Base-by-base conservation (phyloP, 2,888 invertebrate species). In the Meloe dianella region DNA sequence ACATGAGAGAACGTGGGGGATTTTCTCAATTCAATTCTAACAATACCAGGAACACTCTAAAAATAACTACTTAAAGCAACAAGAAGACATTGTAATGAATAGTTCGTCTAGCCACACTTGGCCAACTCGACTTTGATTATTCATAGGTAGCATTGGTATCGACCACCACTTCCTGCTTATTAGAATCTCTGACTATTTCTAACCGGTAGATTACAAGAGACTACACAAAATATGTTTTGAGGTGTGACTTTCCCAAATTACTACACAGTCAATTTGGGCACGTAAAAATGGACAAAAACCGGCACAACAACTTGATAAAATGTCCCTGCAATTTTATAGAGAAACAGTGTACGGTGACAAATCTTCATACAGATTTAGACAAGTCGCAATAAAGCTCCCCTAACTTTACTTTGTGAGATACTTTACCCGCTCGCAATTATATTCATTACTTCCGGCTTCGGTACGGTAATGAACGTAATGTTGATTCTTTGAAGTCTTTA, bases 401-500 rank as follows among this genome's bases (percentile, higher is more conserved):
- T 62, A 61, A 56, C 56, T 67, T 67, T 65, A 64, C 67, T 67
- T 67, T 67, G 67, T 60, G 64, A 65, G 57, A 64, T 61, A 65
- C 62, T 67, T 69, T 69, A 62, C 61, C 64, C 66, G 64, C 41
- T 67, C 63, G 65, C 69, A 69, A 69, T 69, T 69, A 69, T 67
- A 65, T 69, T 67, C 67, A 69, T 67, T 69, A 69, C 65, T 69
- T 69, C 69, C 69, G 65, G 67, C 69, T 69, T 67, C 65, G 58
- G 67, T 57, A 65, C 63, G 57, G 59, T 69, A 67, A 69, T 69
- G 67, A 69, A 67, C 61, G 64, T 69, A 64, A 69, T 67, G 69
- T 69, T 69, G 67, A 69, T 65, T 69, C 69, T 69, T 69, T 69
- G 69, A 69, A 69, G 69, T 69, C 67, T 65, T 65, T 64, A 67